Evolutionary conservation across 2,797 vertebrate genomes (phyloP).

Genomic region (Danio choprae): DNA sequence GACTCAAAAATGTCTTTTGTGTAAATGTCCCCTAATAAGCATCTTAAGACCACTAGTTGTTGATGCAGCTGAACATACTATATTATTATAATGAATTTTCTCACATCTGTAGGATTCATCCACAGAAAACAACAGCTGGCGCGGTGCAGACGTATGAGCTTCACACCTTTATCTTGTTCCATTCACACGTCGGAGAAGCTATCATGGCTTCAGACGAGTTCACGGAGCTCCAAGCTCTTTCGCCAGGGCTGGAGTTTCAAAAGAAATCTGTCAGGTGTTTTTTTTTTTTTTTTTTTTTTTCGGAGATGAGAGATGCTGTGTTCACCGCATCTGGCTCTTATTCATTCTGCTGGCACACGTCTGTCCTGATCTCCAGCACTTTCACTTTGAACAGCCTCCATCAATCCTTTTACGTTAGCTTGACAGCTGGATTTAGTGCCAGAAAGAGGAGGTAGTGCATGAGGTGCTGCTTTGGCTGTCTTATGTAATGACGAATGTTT

Average conservation of each 20-base stretch:
- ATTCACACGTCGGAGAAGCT: conserved; percentile 23
- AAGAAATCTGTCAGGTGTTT: conserved; percentile 7
- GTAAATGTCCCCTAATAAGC: neutral
- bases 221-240: neutral
- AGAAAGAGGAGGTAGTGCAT: conserved; percentile 23
- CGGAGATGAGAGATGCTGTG: neutral
- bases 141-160: neutral
- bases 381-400: conserved; percentile 35
- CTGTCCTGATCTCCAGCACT: conserved; percentile 40
- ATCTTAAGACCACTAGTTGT: neutral
- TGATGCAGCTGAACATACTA: neutral
- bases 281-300: neutral
- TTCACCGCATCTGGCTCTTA: conserved; percentile 29
- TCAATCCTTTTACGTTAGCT: conserved; percentile 36
- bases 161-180: conserved; percentile 26
- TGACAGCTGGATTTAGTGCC: conserved; percentile 34
- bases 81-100: neutral
- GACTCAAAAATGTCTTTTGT: neutral
- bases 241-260: conserved; percentile 22
- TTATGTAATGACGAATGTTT: neutral
- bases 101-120: conserved; percentile 4
- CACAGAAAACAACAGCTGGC: neutral
- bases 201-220: conserved; percentile 8
- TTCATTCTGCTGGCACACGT: conserved; percentile 46
- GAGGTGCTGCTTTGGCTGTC: conserved; percentile 1